phyloP scores from a whole-genome alignment of 2,113 vertebrate genomes.

The Indri indri region DNA sequence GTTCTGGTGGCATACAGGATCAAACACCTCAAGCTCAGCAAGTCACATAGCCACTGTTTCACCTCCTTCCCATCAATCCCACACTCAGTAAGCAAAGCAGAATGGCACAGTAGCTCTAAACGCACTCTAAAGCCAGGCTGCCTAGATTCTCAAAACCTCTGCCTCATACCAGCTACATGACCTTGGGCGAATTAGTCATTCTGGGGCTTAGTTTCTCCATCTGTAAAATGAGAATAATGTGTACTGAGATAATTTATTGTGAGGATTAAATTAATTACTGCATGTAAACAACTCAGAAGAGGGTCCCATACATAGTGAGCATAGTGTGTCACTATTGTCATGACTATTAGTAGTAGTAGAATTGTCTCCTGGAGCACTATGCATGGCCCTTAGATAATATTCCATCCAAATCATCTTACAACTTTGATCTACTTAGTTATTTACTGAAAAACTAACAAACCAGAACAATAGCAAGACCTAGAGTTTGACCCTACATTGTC shows the following conservation, averaged over 20 bases:
- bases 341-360: not conserved
- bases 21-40: not conserved
- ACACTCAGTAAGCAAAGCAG: not conserved
- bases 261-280: not conserved
- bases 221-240: not conserved
- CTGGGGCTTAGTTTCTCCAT: not conserved
- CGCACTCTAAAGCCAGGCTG: not conserved
- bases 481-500: not conserved
- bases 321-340: not conserved
- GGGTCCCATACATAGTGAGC: not conserved
- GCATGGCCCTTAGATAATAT: not conserved
- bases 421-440: not conserved
- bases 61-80: too few relatives aligned
- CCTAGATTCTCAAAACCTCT: not conserved
- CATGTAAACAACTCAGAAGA: not conserved
- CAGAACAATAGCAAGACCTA: not conserved
- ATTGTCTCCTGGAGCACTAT: not conserved
- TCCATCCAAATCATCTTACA: not conserved
- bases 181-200: not conserved
- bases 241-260: not conserved
- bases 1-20: not conserved
- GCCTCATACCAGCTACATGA: not conserved
- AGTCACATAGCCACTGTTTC: not conserved
- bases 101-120: not conserved
- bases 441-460: not conserved